Percentiles rank a stretch among this genome's conserved stretches.
Conservation (phyloP, 2,888 invertebrate genomes). For the Miltochrista miniata region DNA sequence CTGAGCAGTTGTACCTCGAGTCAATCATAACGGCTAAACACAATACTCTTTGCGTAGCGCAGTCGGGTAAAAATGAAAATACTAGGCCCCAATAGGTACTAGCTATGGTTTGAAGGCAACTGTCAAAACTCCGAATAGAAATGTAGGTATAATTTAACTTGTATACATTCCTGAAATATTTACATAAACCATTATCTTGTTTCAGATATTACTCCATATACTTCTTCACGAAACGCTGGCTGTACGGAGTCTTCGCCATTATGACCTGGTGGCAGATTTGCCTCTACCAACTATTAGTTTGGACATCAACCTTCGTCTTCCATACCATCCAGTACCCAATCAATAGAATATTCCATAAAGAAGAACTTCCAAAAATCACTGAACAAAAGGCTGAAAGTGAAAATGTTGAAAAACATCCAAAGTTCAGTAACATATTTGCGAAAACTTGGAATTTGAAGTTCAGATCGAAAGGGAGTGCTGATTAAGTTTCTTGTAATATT, state of each 20-base stretch:
- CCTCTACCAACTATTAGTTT: conserved; percentile 63
- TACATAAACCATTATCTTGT: conserved; percentile 11
- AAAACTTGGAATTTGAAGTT: conserved; percentile 40
- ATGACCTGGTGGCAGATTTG: conserved; percentile 80
- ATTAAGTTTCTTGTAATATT: too few relatives aligned
- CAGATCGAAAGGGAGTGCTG: conserved; percentile 43
- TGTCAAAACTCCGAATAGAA: too few relatives aligned
- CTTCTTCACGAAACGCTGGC: conserved; percentile 72
- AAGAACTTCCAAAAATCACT: conserved; percentile 10
- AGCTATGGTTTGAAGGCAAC: too few relatives aligned
- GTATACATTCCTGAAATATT: too few relatives aligned
- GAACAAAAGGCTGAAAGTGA: conserved; percentile 7
- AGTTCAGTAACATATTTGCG: not conserved
- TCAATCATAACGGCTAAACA: too few relatives aligned
- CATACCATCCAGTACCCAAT: conserved; percentile 68
- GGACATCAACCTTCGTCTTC: conserved; percentile 60
- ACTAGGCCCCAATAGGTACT: too few relatives aligned
- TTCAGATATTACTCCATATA: conserved; percentile 74
- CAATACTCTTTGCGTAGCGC: too few relatives aligned
- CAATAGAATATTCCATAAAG: conserved; percentile 63
- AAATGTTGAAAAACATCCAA: conserved; percentile 8
- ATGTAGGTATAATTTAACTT: too few relatives aligned
- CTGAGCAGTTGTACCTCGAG: too few relatives aligned
- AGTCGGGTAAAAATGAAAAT: too few relatives aligned
- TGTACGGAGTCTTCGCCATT: conserved; percentile 78